Evolutionary conservation across 2,888 invertebrate species (phyloP).

Genomic region (Ashinkailepas kermadecensis): DNA sequence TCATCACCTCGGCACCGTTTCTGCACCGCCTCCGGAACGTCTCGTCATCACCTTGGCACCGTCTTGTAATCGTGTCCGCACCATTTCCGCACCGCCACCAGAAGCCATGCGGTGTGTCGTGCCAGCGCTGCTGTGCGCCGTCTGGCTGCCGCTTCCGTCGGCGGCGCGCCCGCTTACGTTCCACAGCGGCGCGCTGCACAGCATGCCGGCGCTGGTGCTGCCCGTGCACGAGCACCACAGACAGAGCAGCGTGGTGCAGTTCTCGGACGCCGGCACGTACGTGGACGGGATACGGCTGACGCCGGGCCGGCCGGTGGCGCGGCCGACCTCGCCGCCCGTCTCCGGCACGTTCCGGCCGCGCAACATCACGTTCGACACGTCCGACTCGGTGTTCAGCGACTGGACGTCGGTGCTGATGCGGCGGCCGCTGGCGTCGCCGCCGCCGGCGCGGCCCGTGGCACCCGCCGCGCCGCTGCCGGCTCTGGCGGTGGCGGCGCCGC

Average conservation of each 20-base stretch:
- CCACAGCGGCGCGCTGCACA: neutral
- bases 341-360: neutral
- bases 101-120: neutral
- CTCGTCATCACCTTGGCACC: too few species aligned
- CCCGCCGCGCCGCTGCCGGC: neutral
- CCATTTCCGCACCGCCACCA: neutral
- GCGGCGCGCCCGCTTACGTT: neutral
- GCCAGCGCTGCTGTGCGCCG: neutral
- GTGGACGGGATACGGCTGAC: neutral
- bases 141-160: neutral
- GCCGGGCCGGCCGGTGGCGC: neutral
- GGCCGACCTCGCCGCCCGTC: neutral
- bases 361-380: conserved; percentile 4
- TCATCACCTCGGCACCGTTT: too few species aligned
- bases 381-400: conserved; percentile 8
- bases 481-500: neutral
- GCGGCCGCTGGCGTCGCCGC: neutral
- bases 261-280: neutral
- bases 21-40: too few species aligned
- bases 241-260: neutral
- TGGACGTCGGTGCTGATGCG: neutral
- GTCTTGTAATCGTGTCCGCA: too few species aligned
- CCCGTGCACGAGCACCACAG: neutral
- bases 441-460: neutral
- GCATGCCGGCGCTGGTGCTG: neutral